A percentile compares a stretch with the other conserved stretches of the same genome.
Conservation (phyloP, 2,888 invertebrate species). For the Crematogaster levior region DNA sequence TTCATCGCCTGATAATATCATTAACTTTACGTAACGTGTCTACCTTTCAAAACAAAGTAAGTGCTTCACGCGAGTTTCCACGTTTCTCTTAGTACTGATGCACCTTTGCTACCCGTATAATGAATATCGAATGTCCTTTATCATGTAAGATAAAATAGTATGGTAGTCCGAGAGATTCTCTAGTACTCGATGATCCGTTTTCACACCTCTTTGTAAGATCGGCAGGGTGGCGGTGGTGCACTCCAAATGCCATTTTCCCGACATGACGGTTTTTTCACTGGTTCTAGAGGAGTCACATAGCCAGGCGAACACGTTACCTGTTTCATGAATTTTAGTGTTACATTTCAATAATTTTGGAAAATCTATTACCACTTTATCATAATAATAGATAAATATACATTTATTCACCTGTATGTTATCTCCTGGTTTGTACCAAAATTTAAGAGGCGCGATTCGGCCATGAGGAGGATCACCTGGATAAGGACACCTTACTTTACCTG, state of each 20-base stretch:
- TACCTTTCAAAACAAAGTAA: conserved; percentile 27
- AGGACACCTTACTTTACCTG: conserved; percentile 91
- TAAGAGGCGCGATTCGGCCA: conserved; percentile 90
- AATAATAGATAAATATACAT: not conserved
- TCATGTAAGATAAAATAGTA: conserved; percentile 20
- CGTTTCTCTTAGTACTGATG: conserved; percentile 20
- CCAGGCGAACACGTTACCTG: conserved; percentile 89
- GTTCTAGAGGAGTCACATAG: conserved; percentile 86
- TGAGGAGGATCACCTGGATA: conserved; percentile 91
- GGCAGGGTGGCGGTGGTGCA: conserved; percentile 89
- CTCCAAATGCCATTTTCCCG: conserved; percentile 90
- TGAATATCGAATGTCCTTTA: conserved; percentile 26
- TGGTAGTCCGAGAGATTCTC: not conserved
- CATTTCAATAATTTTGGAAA: not conserved
- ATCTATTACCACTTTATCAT: not conserved
- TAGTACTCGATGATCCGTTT: not conserved
- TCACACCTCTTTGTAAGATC: conserved; percentile 88
- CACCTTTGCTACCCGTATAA: conserved; percentile 42
- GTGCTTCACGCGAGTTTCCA: not conserved
- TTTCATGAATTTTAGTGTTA: not conserved
- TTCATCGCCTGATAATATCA: conserved; percentile 25
- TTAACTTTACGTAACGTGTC: conserved; percentile 24
- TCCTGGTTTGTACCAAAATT: conserved; percentile 91
- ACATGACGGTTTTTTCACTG: conserved; percentile 89
- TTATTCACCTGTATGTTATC: conserved; percentile 87